Evolutionary conservation across 2,888 invertebrate genomes (phyloP), one percentile per base, ranked within the genome.

Genomic region (Stegophylla sp.): DNA sequence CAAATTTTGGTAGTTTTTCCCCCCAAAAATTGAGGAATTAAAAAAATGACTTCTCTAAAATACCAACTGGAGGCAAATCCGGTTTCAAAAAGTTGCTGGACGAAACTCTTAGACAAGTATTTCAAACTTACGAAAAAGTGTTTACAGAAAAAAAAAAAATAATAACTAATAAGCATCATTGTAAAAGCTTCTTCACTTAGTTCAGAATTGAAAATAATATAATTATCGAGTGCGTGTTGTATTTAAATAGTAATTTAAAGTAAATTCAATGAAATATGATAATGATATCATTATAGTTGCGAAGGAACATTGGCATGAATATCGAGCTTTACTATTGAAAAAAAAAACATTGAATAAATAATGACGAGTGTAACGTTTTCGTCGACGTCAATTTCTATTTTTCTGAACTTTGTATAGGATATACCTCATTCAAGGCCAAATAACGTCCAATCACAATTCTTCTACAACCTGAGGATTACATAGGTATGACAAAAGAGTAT

Each of bases 311-410:
- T 20, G 3, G 10, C 20, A 9, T 12, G 59, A 26, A 73, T 59
- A 73, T 73, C 26, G 45, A 10, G 13, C 26, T 41, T 41, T 53
- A 41, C 10, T 23, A 15, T 20, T 51, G 48, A 74, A 63, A 20
- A 51, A 20, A 51, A 9, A 1, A 4, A 0, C 34, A 34, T 51
- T 74, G 34, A 51, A 63, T 63, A 63, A 63, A 23, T 28, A 61
- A 74, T 74, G 48, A 59, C n/a, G 20, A n/a, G 20, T 34, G 61
- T 10, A 63, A 61, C 61, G 13, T 73, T 63, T 63, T 51, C 15
- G 34, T 41, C 75, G 17, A 75, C 41, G 12, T 51, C 23, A 17
- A 64, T 34, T 23, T 28, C 13, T 64, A 17, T 41, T 53, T 64
- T 34, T 34, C 23, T 23, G 23, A 64, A 75, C 23, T 41, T 41